Evolutionary conservation across 2,888 invertebrate genomes (phyloP), one percentile per base, ranked within the genome.

Genomic region (Drosophila diplacantha): DNA sequence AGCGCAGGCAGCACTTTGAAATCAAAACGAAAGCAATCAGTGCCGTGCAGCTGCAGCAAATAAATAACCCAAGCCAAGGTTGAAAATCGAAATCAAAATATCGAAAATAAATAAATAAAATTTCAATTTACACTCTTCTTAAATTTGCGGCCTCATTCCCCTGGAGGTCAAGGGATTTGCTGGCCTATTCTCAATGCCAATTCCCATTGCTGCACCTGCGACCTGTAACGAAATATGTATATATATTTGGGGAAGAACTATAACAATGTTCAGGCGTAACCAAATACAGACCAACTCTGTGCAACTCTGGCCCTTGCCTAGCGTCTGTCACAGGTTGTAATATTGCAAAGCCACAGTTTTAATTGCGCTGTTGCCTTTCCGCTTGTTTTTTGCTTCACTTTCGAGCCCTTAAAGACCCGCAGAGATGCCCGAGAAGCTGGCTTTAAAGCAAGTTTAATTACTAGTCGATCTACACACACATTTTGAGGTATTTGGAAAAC

Each of bases 31-130:
- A 55, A 37, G 31, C 58, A 59, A 55, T 59, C 58, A 44, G 31
- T 32, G 58, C 37, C 43, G 43, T 32, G 58, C 37, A 54, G 43
- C 22, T 35, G 52, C 34, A 41, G 24, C 58, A 44, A 59, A 59
- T 59, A 46, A 59, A 59, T 55, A 37, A 3, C 24, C 6, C 7
- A 31, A 55, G 31, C 58, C 47, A 49, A 60, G 24, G 34, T 43
- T 60, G 41, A 35, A 60, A 60, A 60, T 18, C 58, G 39, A 46
- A 56, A 56, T 38, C 47, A 58, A 60, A 61, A 58, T 35, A 49
- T 37, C n/a, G 44, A 31, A 58, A 58, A 61, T 61, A 58, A 61
- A 61, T 61, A 61, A 61, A 58, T 58, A 49, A 58, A 31, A 58
- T 43, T 49, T 58, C 58, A 61, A 61, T 61, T 59, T 59, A 38